phyloP scores from a whole-genome alignment of 1,140 invertebrate genomes.

The Callitettix versicolor region DNA sequence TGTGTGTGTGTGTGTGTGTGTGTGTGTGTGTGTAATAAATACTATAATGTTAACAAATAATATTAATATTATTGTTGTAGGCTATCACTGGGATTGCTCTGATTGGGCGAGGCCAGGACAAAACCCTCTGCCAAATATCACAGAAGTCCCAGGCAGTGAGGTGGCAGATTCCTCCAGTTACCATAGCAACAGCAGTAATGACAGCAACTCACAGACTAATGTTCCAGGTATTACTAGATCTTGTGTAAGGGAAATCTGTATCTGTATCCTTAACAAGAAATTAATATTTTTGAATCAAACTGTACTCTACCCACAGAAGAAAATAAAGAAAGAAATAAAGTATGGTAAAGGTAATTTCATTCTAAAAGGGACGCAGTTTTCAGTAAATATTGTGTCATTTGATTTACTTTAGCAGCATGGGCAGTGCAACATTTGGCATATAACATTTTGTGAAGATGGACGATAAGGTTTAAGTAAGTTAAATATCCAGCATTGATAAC shows the following conservation, averaged over 20 bases:
- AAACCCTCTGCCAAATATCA: constrained; percentile 78
- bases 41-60: no score
- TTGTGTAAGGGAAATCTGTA: background rate
- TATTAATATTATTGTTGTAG: no score
- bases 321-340: background rate
- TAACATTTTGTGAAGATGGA: no score
- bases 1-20: no score
- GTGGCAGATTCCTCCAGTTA: constrained; percentile 80
- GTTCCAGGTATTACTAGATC: background rate
- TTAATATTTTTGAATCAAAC: background rate
- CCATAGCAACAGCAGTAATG: constrained; percentile 80
- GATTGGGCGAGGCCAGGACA: constrained; percentile 80
- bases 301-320: background rate
- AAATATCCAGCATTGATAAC: no score
- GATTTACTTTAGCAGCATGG: no score
- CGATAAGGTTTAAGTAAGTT: no score
- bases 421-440: no score
- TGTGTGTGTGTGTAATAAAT: no score
- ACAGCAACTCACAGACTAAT: constrained; percentile 26
- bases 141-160: constrained; percentile 81
- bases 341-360: background rate
- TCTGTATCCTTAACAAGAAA: background rate
- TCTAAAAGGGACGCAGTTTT: background rate
- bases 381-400: background rate
- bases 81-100: constrained; percentile 93